Conservation (phyloP, 2,797 vertebrate genomes). For the Lithobates sylvaticus region DNA sequence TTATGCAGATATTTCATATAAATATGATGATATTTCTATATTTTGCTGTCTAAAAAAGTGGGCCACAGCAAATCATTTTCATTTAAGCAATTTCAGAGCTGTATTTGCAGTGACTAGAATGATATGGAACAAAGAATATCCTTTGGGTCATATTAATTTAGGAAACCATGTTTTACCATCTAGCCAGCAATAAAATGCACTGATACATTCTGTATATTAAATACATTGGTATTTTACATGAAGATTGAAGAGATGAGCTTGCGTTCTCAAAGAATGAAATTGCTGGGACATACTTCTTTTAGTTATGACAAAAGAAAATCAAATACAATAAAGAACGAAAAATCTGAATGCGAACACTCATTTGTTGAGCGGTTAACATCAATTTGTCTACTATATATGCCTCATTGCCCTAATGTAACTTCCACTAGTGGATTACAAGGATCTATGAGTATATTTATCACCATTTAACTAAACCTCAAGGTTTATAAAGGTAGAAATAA, state of each 20-base stretch:
- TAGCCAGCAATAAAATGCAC: conserved; percentile 58
- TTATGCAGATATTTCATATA: background rate
- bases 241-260: conserved; percentile 51
- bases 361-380: conserved; percentile 61
- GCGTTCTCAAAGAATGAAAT: conserved; percentile 30
- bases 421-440: conserved; percentile 58
- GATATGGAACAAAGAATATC: conserved; percentile 58
- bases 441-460: conserved; percentile 61
- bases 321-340: conserved; percentile 39
- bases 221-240: conserved; percentile 58
- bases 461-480: conserved; percentile 57
- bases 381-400: conserved; percentile 59
- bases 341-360: conserved; percentile 38
- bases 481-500: conserved; percentile 54
- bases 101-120: conserved; percentile 48
- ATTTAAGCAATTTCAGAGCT: conserved; percentile 29
- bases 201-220: conserved; percentile 58
- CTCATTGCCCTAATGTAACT: conserved; percentile 60
- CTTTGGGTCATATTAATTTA: conserved; percentile 60
- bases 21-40: conserved; percentile 1
- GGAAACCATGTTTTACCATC: conserved; percentile 49
- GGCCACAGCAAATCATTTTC: conserved; percentile 27
- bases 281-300: conserved; percentile 32
- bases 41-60: background rate
- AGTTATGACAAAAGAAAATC: conserved; percentile 56